Evolutionary conservation across 2,797 vertebrate genomes (phyloP).

Genomic region (Esox masquinongy): DNA sequence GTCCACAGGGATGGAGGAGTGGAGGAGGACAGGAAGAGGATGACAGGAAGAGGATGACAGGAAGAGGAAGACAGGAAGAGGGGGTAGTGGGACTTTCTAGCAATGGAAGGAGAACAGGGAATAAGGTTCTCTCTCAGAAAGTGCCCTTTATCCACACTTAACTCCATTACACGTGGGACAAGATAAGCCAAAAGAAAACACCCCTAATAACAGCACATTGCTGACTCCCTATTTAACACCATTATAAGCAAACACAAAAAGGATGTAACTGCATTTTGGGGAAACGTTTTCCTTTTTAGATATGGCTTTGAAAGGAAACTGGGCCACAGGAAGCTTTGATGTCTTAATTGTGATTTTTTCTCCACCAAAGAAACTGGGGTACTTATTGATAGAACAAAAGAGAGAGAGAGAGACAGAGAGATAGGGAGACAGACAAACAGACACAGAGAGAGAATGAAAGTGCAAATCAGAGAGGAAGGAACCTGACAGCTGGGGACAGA

Average conservation of each 20-base stretch:
- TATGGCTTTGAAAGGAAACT: conserved; percentile 66
- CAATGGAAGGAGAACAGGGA: conserved; percentile 45
- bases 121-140: conserved; percentile 41
- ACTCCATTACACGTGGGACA: conserved; percentile 59
- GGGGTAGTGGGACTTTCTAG: conserved; percentile 49
- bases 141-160: conserved; percentile 62
- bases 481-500: not conserved
- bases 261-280: conserved; percentile 5
- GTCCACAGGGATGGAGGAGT: conserved; percentile 32
- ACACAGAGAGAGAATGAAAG: not conserved
- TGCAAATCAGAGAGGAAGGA: conserved; percentile 11
- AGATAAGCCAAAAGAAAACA: conserved; percentile 13
- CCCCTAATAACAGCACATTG: conserved; percentile 35
- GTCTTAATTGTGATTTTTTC: conserved; percentile 68
- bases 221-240: conserved; percentile 41
- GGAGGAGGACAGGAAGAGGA: conserved; percentile 7
- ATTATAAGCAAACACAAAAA: conserved; percentile 62
- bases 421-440: not conserved
- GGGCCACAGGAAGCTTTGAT: conserved; percentile 73
- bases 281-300: conserved; percentile 63
- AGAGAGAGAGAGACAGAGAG: conserved; percentile 7
- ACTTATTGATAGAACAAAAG: conserved; percentile 64
- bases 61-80: not conserved
- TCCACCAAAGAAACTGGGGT: conserved; percentile 50
- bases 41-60: conserved; percentile 16